Evolutionary conservation across 1,140 invertebrate species (phyloP).

Genomic region (Glomeris maerens): DNA sequence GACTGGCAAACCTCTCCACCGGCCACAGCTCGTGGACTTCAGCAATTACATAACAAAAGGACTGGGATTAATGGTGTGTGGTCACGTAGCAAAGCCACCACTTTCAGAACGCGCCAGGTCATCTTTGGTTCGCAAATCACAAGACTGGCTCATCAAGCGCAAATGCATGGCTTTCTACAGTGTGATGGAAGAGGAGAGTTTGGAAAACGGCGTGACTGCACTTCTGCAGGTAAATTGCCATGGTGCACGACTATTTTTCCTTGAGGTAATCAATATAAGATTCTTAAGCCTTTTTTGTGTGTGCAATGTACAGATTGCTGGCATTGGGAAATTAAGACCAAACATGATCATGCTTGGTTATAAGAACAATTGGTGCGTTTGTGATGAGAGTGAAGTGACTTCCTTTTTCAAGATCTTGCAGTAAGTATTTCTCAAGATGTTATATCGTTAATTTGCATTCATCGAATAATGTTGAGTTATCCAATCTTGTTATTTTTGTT

Average conservation of each 20-base stretch:
- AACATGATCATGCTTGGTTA: slow-evolving; percentile 57
- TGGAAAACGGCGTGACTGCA: slow-evolving; percentile 64
- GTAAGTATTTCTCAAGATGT: slow-evolving; percentile 20
- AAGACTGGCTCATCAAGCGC: slow-evolving; percentile 28
- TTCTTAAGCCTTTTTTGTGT: slow-evolving; percentile 9
- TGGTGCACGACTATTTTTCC: not conserved
- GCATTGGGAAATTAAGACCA: slow-evolving; percentile 62
- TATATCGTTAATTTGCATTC: too few species aligned
- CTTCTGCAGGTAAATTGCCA: slow-evolving; percentile 32
- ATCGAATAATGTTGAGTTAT: too few species aligned
- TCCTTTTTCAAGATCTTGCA: slow-evolving; percentile 32
- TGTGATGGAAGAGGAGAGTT: slow-evolving; percentile 55
- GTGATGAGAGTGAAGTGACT: slow-evolving; percentile 20
- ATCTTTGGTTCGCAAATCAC: slow-evolving; percentile 36
- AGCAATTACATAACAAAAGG: slow-evolving; percentile 31
- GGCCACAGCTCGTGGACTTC: slow-evolving; percentile 33
- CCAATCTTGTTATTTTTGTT: too few species aligned
- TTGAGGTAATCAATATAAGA: not conserved
- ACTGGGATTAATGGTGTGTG: slow-evolving; percentile 32
- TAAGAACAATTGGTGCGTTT: slow-evolving; percentile 26
- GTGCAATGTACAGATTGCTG: slow-evolving; percentile 21
- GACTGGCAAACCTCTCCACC: not conserved
- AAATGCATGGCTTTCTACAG: slow-evolving; percentile 73
- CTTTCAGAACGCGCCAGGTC: slow-evolving; percentile 42
- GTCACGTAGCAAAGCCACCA: slow-evolving; percentile 26